A percentile compares a stretch with the other conserved stretches of the same genome.
Conservation (phyloP, 2,113 vertebrate species). For the Oenanthe melanoleuca region DNA sequence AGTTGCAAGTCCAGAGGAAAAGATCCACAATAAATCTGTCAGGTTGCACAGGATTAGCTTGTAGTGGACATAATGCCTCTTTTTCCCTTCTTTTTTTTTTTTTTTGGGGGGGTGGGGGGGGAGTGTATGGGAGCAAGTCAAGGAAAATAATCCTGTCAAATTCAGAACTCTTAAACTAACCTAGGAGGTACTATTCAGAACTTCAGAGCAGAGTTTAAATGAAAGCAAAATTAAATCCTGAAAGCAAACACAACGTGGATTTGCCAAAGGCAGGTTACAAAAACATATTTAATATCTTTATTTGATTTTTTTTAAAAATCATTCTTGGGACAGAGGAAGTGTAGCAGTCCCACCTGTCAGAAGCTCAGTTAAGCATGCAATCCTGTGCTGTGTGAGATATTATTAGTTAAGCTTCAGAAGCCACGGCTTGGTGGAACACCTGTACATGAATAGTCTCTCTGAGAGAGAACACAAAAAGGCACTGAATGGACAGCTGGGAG, state of each 20-base stretch:
- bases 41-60: conserved; percentile 4
- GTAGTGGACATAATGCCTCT: background rate
- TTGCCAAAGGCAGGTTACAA: conserved; percentile 23
- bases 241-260: conserved; percentile 30
- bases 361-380: background rate
- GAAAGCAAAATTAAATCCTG: conserved; percentile 47
- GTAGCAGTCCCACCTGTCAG: background rate
- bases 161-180: conserved; percentile 8
- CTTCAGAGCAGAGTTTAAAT: conserved; percentile 45
- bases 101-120: background rate
- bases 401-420: conserved; percentile 32
- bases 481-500: conserved; percentile 39
- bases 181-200: conserved; percentile 4
- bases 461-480: conserved; percentile 16
- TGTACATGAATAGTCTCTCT: conserved; percentile 18
- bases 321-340: conserved; percentile 8
- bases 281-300: conserved; percentile 15
- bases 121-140: background rate
- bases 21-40: conserved; percentile 23
- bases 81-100: background rate
- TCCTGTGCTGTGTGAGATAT: background rate
- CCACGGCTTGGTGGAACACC: background rate
- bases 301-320: background rate
- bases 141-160: conserved; percentile 29
- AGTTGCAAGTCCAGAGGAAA: background rate